phyloP scores from a whole-genome alignment of 1,140 invertebrate species.

The Acyrthosiphon pisum region DNA sequence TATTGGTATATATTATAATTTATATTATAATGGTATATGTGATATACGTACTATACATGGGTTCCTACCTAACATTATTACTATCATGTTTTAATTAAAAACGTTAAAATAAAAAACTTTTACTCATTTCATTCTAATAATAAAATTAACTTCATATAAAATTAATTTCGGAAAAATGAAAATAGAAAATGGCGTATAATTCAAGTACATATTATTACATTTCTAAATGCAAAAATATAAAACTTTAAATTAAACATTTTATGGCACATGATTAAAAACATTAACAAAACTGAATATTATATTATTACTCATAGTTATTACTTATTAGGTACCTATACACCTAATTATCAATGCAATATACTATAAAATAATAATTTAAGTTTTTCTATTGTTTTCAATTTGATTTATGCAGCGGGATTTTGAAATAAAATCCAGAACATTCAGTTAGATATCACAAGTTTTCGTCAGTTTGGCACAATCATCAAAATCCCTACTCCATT shows the following conservation, averaged over 20 bases:
- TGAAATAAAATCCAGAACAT: neutral
- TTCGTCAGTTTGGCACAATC: neutral
- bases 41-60: neutral
- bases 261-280: too few species aligned
- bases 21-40: neutral
- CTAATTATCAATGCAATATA: neutral
- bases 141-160: neutral
- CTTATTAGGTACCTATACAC: too few species aligned
- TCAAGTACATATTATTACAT: neutral
- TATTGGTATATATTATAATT: neutral
- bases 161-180: slow-evolving; percentile 6
- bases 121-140: neutral
- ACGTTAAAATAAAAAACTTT: neutral
- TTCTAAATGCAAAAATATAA: neutral
- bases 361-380: neutral
- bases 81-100: neutral
- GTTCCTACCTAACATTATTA: neutral
- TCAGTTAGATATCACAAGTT: neutral
- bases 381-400: too few species aligned
- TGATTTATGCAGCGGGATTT: neutral
- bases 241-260: neutral
- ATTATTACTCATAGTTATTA: neutral
- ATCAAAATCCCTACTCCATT: neutral
- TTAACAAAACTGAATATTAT: too few species aligned
- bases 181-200: neutral